phyloP scores from a whole-genome alignment of 2,888 invertebrate species.

The Bombylius discolor region DNA sequence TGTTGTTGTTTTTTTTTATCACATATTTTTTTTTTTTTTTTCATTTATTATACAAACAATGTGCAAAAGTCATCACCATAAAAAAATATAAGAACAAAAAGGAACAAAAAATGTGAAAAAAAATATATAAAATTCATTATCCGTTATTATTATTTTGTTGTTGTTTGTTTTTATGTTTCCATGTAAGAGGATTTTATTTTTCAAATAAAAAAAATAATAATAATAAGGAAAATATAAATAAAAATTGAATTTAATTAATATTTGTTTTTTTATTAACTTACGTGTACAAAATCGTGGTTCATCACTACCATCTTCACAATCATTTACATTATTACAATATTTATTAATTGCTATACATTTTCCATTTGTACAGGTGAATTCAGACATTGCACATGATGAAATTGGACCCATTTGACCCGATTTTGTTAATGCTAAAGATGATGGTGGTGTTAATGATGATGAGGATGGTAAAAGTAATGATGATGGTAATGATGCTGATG shows the following conservation, averaged over 20 bases:
- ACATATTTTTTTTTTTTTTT: too few species aligned
- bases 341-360: conserved; percentile 47
- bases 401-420: conserved; percentile 17
- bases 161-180: not conserved
- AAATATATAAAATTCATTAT: too few species aligned
- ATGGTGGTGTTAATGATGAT: not conserved
- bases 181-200: too few species aligned
- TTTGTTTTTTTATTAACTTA: conserved; percentile 40
- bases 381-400: conserved; percentile 30
- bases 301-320: conserved; percentile 69
- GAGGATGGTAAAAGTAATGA: conserved; percentile 8
- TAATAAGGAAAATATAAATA: too few species aligned
- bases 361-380: conserved; percentile 34
- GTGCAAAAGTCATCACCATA: too few species aligned
- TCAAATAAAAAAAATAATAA: not conserved
- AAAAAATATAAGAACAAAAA: too few species aligned
- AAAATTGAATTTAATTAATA: conserved; percentile 2
- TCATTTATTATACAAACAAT: too few species aligned
- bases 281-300: conserved; percentile 71
- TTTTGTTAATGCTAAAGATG: conserved; percentile 2
- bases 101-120: too few species aligned
- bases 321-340: conserved; percentile 66
- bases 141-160: not conserved
- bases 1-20: too few species aligned
- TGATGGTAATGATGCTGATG: conserved; percentile 7